Base-by-base conservation (phyloP, 2,888 invertebrate species). In the Amblyjoppa fuscipennis region DNA sequence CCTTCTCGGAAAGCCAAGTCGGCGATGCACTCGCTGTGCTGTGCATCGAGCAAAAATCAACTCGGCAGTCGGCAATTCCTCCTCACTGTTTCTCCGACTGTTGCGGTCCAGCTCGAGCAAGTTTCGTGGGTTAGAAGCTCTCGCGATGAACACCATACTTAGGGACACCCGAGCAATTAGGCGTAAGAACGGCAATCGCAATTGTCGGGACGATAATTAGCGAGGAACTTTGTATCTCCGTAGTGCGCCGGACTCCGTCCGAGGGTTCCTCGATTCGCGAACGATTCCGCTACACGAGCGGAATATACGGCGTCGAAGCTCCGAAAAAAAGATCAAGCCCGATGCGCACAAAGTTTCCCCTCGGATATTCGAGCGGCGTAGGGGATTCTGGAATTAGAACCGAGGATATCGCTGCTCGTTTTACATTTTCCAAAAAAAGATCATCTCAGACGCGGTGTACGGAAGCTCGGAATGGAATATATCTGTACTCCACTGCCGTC, bases 111-210 rank as follows among this genome's bases (percentile, higher is more conserved):
- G 77, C 64, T 76, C 70, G 49, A 61, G 56, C 64, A 41, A 51
- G 53, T 7, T 53, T 13, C 73, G 49, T 31, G 69, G 74, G 25
- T 69, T 78, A 74, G 73, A 74, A 78, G 74, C 69, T 78, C 83
- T 34, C 56, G 53, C 41, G 59, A 59, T 73, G 78, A 83, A 78
- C 56, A 69, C 74, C 78, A 69, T 74, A 74, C 68, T 83, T 49
- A 51, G 73, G 66, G 51, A 49, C 69, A 53, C 45, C 68, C 64
- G 61, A 59, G 76, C 84, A 81, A 81, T 81, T 76, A 84, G 70
- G 49, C 75, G 45, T 84, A 84, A 81, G 28, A 81, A 75, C 84
- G 64, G 84, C 70, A 81, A 81, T 84, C 75, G 64, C 51, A 64
- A 81, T 71, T 61, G 76, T 76, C 76, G 38, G 34, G 20, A 56